These are phyloP conservation scores for Leucophora obtusa DNA, from an alignment of 2,888 invertebrate genomes.

Conservation along the genomic window DNA sequence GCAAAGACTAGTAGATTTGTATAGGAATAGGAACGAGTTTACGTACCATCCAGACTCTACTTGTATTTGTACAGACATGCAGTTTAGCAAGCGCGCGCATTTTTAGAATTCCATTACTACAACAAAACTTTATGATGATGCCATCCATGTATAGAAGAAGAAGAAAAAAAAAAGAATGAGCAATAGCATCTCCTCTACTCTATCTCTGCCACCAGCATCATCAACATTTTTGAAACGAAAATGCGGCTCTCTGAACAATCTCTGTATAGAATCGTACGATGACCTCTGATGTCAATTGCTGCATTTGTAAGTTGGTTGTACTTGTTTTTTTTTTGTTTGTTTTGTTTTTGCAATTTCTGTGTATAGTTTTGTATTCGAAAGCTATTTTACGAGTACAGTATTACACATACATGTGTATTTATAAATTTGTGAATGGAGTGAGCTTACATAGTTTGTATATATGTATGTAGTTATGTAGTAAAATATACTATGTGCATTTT, in stretches of 20 bases:
- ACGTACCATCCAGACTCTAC: too few relatives aligned
- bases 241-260: constrained; percentile 35
- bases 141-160: background rate
- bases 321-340: constrained; percentile 15
- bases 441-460: constrained; percentile 44
- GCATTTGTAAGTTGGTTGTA: constrained; percentile 33
- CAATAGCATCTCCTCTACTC: background rate
- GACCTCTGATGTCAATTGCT: constrained; percentile 64
- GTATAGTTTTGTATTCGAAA: constrained; percentile 46
- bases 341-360: constrained; percentile 42
- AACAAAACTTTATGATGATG: constrained; percentile 20
- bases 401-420: background rate
- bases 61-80: constrained; percentile 15
- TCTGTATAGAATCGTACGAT: constrained; percentile 60
- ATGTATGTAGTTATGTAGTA: background rate
- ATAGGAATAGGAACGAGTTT: too few relatives aligned
- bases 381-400: constrained; percentile 20
- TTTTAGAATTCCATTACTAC: constrained; percentile 61
- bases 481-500: background rate
- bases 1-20: constrained; percentile 18
- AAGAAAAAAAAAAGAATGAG: constrained; percentile 26
- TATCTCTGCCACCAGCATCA: constrained; percentile 24
- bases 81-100: constrained; percentile 59
- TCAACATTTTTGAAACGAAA: constrained; percentile 22
- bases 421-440: constrained; percentile 63